Conservation (phyloP, 2,888 invertebrate species). For the Iselma pallidipennis region DNA sequence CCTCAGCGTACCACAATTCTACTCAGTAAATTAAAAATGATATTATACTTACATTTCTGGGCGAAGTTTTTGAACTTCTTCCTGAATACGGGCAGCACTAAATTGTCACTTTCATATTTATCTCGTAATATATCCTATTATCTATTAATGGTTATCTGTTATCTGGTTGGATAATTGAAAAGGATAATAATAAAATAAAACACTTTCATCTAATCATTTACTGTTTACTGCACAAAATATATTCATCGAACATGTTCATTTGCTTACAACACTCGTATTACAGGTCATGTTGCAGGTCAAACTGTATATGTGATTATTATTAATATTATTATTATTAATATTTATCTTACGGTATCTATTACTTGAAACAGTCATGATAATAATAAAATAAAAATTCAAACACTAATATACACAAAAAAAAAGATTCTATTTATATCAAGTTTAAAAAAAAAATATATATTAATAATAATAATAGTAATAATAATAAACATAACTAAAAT, state of each 20-base stretch:
- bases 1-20: no score
- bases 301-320: slow-evolving; percentile 31
- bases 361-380: slow-evolving; percentile 43
- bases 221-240: slow-evolving; percentile 59
- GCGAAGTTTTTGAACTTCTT: no score
- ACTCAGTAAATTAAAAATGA: no score
- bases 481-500: slow-evolving; percentile 28
- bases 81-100: no score
- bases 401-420: background rate
- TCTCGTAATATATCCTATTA: no score
- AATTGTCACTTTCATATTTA: no score
- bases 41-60: no score
- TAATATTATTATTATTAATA: background rate
- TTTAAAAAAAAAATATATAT: slow-evolving; percentile 11
- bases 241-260: slow-evolving; percentile 57
- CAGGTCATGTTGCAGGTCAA: slow-evolving; percentile 55
- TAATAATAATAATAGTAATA: slow-evolving; percentile 5
- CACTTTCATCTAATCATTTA: slow-evolving; percentile 49
- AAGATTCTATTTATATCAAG: slow-evolving; percentile 42
- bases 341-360: slow-evolving; percentile 33
- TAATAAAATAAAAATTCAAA: slow-evolving; percentile 42
- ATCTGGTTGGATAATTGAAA: no score
- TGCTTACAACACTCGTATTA: slow-evolving; percentile 56
- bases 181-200: no score
- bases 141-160: no score